A percentile compares a stretch with the other conserved stretches of the same genome.
phyloP scores from a whole-genome alignment of 1,140 invertebrate genomes.

The Procambarus virginalis region DNA sequence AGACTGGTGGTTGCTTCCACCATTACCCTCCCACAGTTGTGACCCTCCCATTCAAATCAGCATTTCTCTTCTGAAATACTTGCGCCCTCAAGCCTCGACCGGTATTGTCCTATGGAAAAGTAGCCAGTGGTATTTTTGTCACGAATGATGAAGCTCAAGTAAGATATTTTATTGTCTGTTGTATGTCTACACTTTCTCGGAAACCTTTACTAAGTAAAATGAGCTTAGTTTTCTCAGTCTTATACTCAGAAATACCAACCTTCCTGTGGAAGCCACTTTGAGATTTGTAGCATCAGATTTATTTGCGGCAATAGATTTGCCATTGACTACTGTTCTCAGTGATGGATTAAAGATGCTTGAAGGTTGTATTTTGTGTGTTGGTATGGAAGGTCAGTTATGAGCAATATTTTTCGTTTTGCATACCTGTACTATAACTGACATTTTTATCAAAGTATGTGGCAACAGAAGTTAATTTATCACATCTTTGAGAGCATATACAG shows the following conservation, averaged over 20 bases:
- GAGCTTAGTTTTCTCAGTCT: not conserved
- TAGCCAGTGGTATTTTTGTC: conserved; percentile 44
- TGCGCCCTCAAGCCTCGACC: conserved; percentile 30
- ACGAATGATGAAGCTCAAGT: conserved; percentile 49
- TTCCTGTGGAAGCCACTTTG: conserved; percentile 13
- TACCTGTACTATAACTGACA: not conserved
- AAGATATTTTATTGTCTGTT: conserved; percentile 40
- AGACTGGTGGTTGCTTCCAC: conserved; percentile 82
- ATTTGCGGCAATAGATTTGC: conserved; percentile 4
- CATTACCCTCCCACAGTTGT: conserved; percentile 32
- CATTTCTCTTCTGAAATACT: conserved; percentile 9
- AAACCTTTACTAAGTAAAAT: not conserved
- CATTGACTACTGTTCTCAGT: conserved; percentile 4
- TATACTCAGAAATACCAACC: not conserved
- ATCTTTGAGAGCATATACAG: conserved; percentile 6
- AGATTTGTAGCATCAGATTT: not conserved
- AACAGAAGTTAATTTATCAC: not conserved
- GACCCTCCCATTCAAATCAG: conserved; percentile 25
- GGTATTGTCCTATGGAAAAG: conserved; percentile 26
- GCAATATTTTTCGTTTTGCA: not conserved
- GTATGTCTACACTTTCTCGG: conserved; percentile 18
- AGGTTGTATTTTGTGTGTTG: not conserved
- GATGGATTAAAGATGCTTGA: not conserved
- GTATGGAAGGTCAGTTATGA: not conserved
- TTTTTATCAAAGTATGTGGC: not conserved